A percentile compares a stretch with the other conserved stretches of the same genome.
phyloP scores from a whole-genome alignment of 1,140 invertebrate species.

The Tetranychus urticae region DNA sequence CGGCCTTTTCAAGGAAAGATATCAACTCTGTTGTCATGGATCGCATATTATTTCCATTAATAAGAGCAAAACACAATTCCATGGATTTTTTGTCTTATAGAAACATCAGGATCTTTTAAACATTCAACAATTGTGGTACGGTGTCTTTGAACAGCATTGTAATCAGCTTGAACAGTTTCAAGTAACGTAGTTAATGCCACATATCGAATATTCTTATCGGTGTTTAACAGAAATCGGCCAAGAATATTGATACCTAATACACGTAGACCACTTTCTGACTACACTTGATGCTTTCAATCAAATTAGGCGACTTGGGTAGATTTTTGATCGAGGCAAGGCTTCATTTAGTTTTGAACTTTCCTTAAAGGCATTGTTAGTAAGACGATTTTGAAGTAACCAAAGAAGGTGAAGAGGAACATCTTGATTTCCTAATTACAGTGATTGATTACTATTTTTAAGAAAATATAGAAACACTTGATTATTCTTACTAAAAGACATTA shows the following conservation, averaged over 20 bases:
- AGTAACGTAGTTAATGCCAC: conserved; percentile 92
- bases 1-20: conserved; percentile 71
- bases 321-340: not conserved
- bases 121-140: conserved; percentile 94
- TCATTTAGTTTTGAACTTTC: not conserved
- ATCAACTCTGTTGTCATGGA: conserved; percentile 90
- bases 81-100: conserved; percentile 44
- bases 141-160: conserved; percentile 91
- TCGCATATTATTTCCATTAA: conserved; percentile 76
- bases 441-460: not conserved
- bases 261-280: conserved; percentile 72
- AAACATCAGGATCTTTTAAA: conserved; percentile 42
- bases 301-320: not conserved
- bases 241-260: conserved; percentile 92
- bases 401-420: conserved; percentile 3
- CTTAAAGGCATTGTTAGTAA: not conserved
- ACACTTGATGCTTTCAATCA: not conserved
- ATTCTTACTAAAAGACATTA: not conserved
- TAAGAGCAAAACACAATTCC: conserved; percentile 91
- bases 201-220: conserved; percentile 96
- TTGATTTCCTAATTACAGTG: conserved; percentile 5
- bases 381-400: conserved; percentile 10
- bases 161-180: conserved; percentile 85
- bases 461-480: conserved; percentile 7
- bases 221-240: conserved; percentile 90